These are phyloP conservation scores for Rhinoderma darwinii DNA, from an alignment of 2,113 vertebrate genomes.

Conservation along the genomic window DNA sequence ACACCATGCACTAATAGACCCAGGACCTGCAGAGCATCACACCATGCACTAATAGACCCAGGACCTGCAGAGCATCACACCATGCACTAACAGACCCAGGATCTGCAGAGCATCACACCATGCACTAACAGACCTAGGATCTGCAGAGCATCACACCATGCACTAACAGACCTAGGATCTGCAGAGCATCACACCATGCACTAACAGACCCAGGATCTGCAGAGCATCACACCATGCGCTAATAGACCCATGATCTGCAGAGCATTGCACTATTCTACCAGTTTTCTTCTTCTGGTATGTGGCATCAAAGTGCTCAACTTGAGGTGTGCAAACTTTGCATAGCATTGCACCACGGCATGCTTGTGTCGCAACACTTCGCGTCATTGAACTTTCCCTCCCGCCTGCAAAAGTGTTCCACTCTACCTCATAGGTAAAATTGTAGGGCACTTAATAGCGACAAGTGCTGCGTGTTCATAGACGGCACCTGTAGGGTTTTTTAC, in stretches of 20 bases:
- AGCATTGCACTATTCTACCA: not conserved
- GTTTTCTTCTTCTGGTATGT: not conserved
- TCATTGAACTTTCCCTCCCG: not conserved
- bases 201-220: not conserved
- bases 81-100: too few species aligned
- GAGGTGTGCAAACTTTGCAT: not conserved
- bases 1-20: too few species aligned
- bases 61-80: not conserved
- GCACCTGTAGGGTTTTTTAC: not conserved
- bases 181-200: not conserved
- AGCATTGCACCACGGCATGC: not conserved
- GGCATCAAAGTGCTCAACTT: not conserved
- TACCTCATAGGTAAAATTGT: constrained; percentile 2
- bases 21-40: not conserved
- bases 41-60: too few species aligned
- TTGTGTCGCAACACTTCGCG: constrained; percentile 23
- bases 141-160: not conserved
- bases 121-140: too few species aligned
- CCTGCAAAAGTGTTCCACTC: constrained; percentile 23
- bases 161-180: not conserved
- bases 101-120: not conserved
- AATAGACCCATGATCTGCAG: not conserved
- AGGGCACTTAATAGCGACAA: constrained; percentile 34
- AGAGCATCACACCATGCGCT: not conserved
- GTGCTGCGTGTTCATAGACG: constrained; percentile 9